Base-by-base conservation (phyloP, 1,140 invertebrate genomes). In the Ceratoteleas bidentatus region DNA sequence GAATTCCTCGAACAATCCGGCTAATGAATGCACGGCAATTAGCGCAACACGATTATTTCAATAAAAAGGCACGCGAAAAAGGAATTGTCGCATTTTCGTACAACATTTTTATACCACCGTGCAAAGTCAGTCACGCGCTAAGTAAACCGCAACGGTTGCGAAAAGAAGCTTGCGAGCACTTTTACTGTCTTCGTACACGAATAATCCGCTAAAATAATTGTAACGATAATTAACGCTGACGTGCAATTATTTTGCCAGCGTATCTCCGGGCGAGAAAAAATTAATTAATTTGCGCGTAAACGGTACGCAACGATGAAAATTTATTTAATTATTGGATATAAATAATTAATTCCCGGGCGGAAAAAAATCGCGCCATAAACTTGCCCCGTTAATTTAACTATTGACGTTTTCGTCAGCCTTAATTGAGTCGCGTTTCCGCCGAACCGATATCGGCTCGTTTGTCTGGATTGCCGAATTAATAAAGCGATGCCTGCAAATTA, bases 91-190 rank as follows among this genome's bases (percentile, higher is more conserved):
- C 8, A 10, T 43, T 43, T 43, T 54, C 58, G 24, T 38, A 58
- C 36, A 66, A 76, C 50, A 53, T 57, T 58, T 24, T 24, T 24
- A 24, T 24, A 24, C 24, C 4, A 4, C 24, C 24, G 24, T 4
- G 24, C 24, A 53, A 62, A 73, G 66, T 43, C 62, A 73, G 68
- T 68, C 54, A 49, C 68, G 73, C 45, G 49, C 40, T 70, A 73
- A 77, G 52, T 43, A 70, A 82, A 82, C 80, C 79, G 66, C 79
- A 24, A 81, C 56, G 66, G 66, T 57, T 73, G 60, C 15, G 61
- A 52, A 82, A 77, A 74, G 62, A 76, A 56, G 65, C 52, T 50
- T 4, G 64, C 73, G 15, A 62, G 33, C 62, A 16, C 33, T 72
- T 61, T 62, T 53, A 62, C 14, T 53, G 56, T 74, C 45, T 79